phyloP scores from a whole-genome alignment of 30 jellyfish, hydroid and myxozoan species.

The Aurelia aurita region DNA sequence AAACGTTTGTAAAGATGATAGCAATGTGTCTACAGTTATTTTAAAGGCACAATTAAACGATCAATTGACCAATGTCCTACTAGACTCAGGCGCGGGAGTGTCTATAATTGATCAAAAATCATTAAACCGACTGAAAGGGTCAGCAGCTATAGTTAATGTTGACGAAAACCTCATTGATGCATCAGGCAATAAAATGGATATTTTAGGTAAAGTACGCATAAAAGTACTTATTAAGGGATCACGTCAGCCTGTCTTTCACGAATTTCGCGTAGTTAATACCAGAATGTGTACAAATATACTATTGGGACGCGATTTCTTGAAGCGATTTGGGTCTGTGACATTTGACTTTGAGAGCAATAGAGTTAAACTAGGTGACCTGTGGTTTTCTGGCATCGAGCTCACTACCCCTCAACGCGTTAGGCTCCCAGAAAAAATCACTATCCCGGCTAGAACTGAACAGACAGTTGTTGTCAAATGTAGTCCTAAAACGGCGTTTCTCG shows the following conservation, averaged over 20 bases:
- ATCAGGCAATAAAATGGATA: slow-evolving; percentile 59
- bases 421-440: slow-evolving; percentile 4
- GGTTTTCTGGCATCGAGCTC: background rate
- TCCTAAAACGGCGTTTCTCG: slow-evolving; percentile 2
- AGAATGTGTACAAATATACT: no score
- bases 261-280: no score
- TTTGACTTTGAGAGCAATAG: slow-evolving; percentile 32
- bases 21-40: slow-evolving; percentile 5
- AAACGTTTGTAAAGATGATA: background rate
- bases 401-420: background rate
- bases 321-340: no score
- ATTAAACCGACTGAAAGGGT: slow-evolving; percentile 16
- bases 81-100: slow-evolving; percentile 58
- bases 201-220: slow-evolving; percentile 29
- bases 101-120: slow-evolving; percentile 44
- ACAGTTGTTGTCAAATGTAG: slow-evolving; percentile 3
- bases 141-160: background rate
- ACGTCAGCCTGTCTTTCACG: slow-evolving; percentile 12
- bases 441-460: slow-evolving; percentile 33
- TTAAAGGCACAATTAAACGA: background rate
- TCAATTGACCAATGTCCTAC: slow-evolving; percentile 19
- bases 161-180: slow-evolving; percentile 56
- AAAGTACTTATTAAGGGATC: slow-evolving; percentile 20
- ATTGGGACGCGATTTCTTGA: no score
- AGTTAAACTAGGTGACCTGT: background rate